Conservation (phyloP, 2,113 vertebrate genomes). For the Myrmophylax atrothorax region DNA sequence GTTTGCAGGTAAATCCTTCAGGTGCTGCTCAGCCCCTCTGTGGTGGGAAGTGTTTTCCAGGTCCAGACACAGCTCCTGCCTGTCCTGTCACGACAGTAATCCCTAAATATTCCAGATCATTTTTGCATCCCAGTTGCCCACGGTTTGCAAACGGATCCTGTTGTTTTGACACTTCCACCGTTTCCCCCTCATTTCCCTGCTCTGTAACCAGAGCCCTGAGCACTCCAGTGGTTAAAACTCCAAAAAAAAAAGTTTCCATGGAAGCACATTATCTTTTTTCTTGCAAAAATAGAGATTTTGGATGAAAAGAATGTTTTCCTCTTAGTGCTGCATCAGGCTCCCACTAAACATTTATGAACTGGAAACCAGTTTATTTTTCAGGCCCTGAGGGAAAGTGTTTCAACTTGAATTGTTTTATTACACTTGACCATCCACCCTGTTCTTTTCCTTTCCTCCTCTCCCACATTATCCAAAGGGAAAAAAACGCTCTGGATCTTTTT, state of each 20-base stretch:
- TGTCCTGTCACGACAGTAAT: background rate
- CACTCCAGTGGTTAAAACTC: background rate
- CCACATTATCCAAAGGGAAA: background rate
- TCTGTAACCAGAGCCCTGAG: background rate
- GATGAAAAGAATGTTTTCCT: background rate
- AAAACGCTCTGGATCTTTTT: background rate
- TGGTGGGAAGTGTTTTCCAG: background rate
- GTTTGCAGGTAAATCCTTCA: background rate
- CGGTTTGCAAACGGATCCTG: background rate
- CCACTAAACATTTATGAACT: background rate
- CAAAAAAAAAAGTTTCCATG: background rate
- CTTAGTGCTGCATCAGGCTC: background rate
- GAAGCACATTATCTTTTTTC: background rate
- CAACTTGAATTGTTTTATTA: background rate
- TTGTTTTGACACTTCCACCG: background rate
- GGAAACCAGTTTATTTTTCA: background rate
- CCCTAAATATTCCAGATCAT: background rate
- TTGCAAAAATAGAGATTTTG: background rate
- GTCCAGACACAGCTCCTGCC: background rate
- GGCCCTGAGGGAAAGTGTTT: background rate
- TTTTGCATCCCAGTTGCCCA: accelerated
- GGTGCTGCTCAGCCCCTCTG: background rate
- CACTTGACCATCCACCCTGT: background rate
- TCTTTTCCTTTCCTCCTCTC: background rate
- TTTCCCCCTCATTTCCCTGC: background rate